phyloP scores from a whole-genome alignment of 2,113 vertebrate genomes.

The Mus spicilegus region DNA sequence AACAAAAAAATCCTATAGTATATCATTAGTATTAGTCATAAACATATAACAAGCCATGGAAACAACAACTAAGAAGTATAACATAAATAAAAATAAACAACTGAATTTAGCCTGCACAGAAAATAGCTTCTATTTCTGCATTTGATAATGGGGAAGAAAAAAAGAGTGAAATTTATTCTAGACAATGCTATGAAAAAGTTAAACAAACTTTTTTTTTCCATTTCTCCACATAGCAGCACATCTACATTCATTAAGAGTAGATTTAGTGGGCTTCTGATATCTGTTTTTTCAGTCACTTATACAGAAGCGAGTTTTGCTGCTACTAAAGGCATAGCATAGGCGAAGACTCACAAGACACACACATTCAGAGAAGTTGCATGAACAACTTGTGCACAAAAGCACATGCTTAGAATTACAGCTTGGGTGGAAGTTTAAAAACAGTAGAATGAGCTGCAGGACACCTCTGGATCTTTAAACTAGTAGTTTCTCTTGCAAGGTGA shows the following conservation, averaged over 20 bases:
- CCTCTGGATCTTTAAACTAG: background rate
- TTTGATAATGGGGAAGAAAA: background rate
- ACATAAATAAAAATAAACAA: background rate
- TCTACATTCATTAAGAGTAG: background rate
- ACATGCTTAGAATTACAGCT: conserved; percentile 8
- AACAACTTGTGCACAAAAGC: background rate
- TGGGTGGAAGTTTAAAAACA: background rate
- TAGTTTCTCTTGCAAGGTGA: background rate
- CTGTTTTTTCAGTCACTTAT: background rate
- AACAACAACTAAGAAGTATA: conserved; percentile 27
- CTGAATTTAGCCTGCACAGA: background rate
- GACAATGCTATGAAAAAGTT: conserved; percentile 13
- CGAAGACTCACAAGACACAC: background rate
- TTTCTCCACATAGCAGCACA: conserved; percentile 29
- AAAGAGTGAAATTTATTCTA: conserved; percentile 3
- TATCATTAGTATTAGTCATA: background rate
- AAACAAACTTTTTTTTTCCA: background rate
- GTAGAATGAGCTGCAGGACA: background rate
- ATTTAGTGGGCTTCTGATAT: background rate
- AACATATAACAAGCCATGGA: background rate
- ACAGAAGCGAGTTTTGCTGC: conserved; percentile 1
- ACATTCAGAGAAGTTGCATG: background rate
- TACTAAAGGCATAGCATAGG: background rate
- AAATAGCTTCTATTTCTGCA: background rate
- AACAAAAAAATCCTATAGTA: background rate